Conservation (phyloP, 2,113 vertebrate species). For the Tenrec ecaudatus region DNA sequence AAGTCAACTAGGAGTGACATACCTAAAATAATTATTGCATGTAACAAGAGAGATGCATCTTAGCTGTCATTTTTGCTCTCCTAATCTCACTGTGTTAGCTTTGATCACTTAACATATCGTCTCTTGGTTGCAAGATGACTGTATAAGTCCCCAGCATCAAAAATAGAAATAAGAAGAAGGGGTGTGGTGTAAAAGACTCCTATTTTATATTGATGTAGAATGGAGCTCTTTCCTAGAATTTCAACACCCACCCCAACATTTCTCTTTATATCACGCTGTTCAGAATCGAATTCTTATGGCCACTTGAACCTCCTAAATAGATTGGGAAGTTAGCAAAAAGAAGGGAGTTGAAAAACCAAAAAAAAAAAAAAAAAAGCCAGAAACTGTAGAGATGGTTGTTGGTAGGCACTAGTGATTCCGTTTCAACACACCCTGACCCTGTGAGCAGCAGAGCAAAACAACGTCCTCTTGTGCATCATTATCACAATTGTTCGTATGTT, state of each 20-base stretch:
- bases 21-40: too few relatives aligned
- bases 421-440: too few relatives aligned
- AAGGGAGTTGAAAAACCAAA: not conserved
- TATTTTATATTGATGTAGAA: not conserved
- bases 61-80: not conserved
- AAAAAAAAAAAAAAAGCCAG: not conserved
- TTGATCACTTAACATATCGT: not conserved
- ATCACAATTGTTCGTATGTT: too few relatives aligned
- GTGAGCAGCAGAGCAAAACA: too few relatives aligned
- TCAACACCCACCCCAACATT: fast-evolving
- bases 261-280: not conserved
- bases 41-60: too few relatives aligned
- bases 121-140: not conserved
- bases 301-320: not conserved
- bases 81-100: not conserved
- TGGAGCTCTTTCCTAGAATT: not conserved
- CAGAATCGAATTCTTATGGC: not conserved
- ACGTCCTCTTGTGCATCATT: too few relatives aligned
- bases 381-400: too few relatives aligned
- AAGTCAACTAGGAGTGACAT: not conserved
- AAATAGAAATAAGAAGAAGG: not conserved
- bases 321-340: not conserved
- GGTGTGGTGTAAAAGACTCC: not conserved
- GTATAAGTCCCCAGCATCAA: not conserved
- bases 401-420: too few relatives aligned